These are phyloP conservation scores for Monochamus alternatus DNA, from an alignment of 2,888 invertebrate genomes.

Conservation along the genomic window DNA sequence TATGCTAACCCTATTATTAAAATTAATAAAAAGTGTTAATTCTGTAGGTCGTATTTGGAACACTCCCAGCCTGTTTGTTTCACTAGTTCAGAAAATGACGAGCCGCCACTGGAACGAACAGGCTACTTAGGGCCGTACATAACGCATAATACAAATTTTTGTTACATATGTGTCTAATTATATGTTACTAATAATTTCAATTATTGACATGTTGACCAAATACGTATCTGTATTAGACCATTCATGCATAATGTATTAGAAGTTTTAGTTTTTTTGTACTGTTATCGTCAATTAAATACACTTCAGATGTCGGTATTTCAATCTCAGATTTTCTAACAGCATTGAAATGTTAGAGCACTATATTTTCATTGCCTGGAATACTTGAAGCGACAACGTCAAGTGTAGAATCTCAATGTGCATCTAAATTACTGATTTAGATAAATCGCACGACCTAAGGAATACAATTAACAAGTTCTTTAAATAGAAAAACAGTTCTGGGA, in stretches of 20 bases:
- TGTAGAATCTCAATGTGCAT: background rate
- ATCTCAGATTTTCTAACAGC: background rate
- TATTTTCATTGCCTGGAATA: background rate
- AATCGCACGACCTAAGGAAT: background rate
- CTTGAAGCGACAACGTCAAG: background rate
- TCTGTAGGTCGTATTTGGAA: too few species aligned
- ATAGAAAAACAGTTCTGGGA: background rate
- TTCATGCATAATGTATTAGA: background rate
- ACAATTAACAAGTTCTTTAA: background rate
- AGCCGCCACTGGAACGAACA: too few species aligned
- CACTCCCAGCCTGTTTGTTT: too few species aligned
- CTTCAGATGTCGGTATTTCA: background rate
- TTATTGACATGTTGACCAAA: too few species aligned
- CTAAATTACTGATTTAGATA: background rate
- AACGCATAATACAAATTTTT: too few species aligned
- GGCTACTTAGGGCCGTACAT: too few species aligned
- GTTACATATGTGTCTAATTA: too few species aligned
- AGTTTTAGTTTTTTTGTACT: background rate
- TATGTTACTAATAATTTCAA: too few species aligned
- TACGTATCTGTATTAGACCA: background rate
- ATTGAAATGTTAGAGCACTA: background rate
- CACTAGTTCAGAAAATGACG: too few species aligned
- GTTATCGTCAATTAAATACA: background rate
- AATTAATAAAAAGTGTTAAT: too few species aligned
- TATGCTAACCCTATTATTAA: too few species aligned